Percentiles rank a stretch among this genome's conserved stretches.
Evolutionary conservation across 2,797 vertebrate genomes (phyloP).

Genomic region (Enteromius treurensis): DNA sequence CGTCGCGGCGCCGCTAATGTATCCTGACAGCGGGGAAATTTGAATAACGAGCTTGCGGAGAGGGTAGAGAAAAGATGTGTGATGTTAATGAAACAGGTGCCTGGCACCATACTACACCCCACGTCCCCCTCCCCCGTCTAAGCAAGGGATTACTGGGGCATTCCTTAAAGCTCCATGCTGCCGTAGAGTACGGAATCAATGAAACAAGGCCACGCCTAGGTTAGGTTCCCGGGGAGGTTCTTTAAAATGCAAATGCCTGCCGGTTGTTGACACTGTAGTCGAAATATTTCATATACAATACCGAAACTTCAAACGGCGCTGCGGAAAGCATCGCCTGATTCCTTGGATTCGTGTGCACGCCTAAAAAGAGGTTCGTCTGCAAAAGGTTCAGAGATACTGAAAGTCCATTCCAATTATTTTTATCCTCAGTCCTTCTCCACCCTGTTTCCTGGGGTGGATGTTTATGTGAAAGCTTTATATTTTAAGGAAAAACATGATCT

Average conservation of each 20-base stretch:
- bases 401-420: slow-evolving; percentile 51
- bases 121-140: slow-evolving; percentile 66
- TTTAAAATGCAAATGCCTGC: slow-evolving; percentile 66
- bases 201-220: slow-evolving; percentile 49
- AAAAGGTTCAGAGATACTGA: not conserved
- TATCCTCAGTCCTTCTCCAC: slow-evolving; percentile 10
- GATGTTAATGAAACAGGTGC: slow-evolving; percentile 82
- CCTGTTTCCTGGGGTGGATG: slow-evolving; percentile 56
- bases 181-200: slow-evolving; percentile 58
- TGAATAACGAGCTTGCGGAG: slow-evolving; percentile 79
- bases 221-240: slow-evolving; percentile 54
- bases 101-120: slow-evolving; percentile 53
- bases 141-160: slow-evolving; percentile 73
- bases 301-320: slow-evolving; percentile 62
- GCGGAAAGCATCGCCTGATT: slow-evolving; percentile 33
- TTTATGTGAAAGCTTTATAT: slow-evolving; percentile 70
- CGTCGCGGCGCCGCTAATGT: slow-evolving; percentile 77
- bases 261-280: slow-evolving; percentile 60
- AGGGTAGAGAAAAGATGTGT: slow-evolving; percentile 67
- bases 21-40: slow-evolving; percentile 83
- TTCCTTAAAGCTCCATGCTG: slow-evolving; percentile 61
- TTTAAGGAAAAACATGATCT: slow-evolving; percentile 68
- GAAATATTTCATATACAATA: slow-evolving; percentile 59
- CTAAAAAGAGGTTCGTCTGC: slow-evolving; percentile 2
- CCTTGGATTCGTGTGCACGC: not conserved